phyloP scores from a whole-genome alignment of 1,140 invertebrate genomes.

The Drosophila takahashii region DNA sequence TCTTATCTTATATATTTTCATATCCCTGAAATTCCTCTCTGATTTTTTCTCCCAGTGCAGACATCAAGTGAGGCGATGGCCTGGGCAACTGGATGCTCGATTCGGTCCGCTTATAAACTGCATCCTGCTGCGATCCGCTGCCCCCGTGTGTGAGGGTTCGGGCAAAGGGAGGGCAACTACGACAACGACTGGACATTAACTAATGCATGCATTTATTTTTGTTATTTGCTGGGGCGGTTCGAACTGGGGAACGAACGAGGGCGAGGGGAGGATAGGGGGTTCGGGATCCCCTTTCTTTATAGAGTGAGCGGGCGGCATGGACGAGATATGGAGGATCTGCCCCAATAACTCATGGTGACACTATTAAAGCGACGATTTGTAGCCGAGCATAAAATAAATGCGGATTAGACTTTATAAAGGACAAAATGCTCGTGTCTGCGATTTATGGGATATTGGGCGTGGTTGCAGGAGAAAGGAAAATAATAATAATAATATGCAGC shows the following conservation, averaged over 20 bases:
- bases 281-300: conserved; percentile 1
- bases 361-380: conserved; percentile 85
- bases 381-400: conserved; percentile 85
- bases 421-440: conserved; percentile 82
- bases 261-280: too few species aligned
- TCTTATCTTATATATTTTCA: too few species aligned
- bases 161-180: conserved; percentile 6
- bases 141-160: conserved; percentile 24
- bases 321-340: conserved; percentile 51
- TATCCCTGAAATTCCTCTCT: not conserved
- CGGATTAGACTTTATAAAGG: conserved; percentile 85
- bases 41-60: not conserved
- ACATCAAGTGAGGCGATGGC: conserved; percentile 25
- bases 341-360: conserved; percentile 84
- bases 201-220: conserved; percentile 83
- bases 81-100: conserved; percentile 56
- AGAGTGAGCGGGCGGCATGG: conserved; percentile 21
- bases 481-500: not conserved
- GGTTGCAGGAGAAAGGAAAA: conserved; percentile 14
- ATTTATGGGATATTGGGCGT: conserved; percentile 74
- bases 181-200: conserved; percentile 78
- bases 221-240: conserved; percentile 47
- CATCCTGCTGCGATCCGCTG: conserved; percentile 74
- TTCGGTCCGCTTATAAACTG: conserved; percentile 81
- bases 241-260: not conserved